Base-by-base conservation (phyloP, 92 coral and sea anemone species). In the Phenganax stokvisi region DNA sequence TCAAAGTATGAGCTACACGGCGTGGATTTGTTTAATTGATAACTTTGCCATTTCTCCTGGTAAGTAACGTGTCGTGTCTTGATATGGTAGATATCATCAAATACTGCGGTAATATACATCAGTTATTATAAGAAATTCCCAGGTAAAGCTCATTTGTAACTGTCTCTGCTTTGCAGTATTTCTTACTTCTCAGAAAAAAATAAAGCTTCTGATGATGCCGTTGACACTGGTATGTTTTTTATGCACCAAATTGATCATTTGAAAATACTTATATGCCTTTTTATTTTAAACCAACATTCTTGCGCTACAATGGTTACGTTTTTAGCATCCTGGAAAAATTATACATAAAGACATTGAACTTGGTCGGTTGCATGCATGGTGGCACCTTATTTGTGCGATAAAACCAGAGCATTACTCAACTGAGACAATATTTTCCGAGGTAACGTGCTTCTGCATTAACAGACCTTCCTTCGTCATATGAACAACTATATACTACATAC, bases 201-300 rank as follows among this genome's bases (percentile, higher is more conserved):
- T 92, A 76, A 96, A 92, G 81, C 91, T 96, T 7, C 88, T 96
- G 65, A 89, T 96, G 99, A 92, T 89, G 84, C 99, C 99, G 20
- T 74, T 96, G 27, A 28, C 51, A 6, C 67, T 90, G 91, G 99
- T 96, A 80, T 83, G 90, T 85, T 47, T 37, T 20, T 37, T 37
- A 37, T 37, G 47, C 47, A 37, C 47, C 47, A 37, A 37, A 37
- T 5, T 37, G 47, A 61, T 61, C 28, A 13, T 7, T 61, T 13
- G 67, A 61, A 61, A 15, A 59, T 59, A 13, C 65, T 59, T 1
- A 20, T 62, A 6, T 61, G 67, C 28, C 67, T 61, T 61, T 15
- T 28, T 61, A 5, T 15, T 7, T 28, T 25, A 0, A 17, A 64
- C 70, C 47, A 64, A 25, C 37, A n/a, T 47, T 56, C 59, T 16